Evolutionary conservation across 1,140 invertebrate genomes (phyloP), one percentile per base, ranked within the genome.

Genomic region (Harpegnathos saltator): DNA sequence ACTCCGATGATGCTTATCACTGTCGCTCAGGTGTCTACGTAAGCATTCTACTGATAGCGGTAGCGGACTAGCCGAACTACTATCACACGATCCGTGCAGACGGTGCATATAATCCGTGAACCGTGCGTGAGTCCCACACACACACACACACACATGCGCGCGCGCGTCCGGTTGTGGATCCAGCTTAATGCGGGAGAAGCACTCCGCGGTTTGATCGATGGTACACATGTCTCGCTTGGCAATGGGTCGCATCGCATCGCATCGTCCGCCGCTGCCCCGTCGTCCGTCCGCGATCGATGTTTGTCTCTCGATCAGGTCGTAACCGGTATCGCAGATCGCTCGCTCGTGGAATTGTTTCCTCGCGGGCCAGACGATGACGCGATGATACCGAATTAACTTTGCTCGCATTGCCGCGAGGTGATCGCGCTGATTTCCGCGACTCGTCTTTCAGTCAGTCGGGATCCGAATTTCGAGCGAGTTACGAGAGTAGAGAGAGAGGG

Each of bases 101-200:
- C 68, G 56, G 59, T 80, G 52, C 22, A 59, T 44, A 9, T 69
- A 69, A 80, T 80, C 65, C 65, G 69, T 71, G 65, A 69, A 80
- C 75, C 75, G 65, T 80, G 75, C 75, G 54, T 80, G 75, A 80
- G 44, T 65, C n/a, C n/a, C n/a, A n/a, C n/a, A n/a, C n/a, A n/a
- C n/a, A n/a, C n/a, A n/a, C n/a, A n/a, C n/a, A n/a, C n/a, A n/a
- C n/a, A n/a, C n/a, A n/a, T 22, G 24, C 44, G 29, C 75, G 71
- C 65, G 58, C 38, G 38, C 69, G 52, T 33, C 69, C 38, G 29
- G 33, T 59, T 44, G 52, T 71, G 75, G 52, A 69, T 69, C 52
- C 26, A 48, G 65, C 75, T 78, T 78, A 78, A 78, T 33, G 33
- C 52, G 14, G 22, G 65, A 22, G 75, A 56, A 29, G 75, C 63